phyloP scores from a whole-genome alignment of 2,888 invertebrate genomes.

The Hirtodrosophila alboralis region DNA sequence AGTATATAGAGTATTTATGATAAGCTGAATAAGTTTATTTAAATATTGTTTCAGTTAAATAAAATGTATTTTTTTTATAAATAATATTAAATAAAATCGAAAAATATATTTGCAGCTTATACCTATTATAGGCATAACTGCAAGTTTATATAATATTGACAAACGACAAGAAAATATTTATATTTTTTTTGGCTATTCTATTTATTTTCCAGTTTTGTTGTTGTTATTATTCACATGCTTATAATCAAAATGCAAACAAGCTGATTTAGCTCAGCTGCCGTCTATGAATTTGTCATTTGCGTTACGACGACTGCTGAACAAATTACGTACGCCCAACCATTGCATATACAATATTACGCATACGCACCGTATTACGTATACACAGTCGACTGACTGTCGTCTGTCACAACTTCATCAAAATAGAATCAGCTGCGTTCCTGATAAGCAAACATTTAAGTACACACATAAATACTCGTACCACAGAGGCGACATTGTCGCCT shows the following conservation, averaged over 20 bases:
- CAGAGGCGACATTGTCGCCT: conserved; percentile 44
- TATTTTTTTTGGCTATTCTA: no score
- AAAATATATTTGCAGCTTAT: no score
- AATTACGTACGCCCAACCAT: conserved; percentile 31
- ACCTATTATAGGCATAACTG: no score
- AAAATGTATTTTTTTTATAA: no score
- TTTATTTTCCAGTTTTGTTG: conserved; percentile 11
- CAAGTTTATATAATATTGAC: no score
- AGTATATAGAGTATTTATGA: no score
- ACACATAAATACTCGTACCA: conserved; percentile 31
- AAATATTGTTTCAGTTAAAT: no score
- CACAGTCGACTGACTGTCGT: conserved; percentile 15
- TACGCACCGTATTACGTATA: conserved; percentile 50
- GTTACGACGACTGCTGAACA: conserved; percentile 43
- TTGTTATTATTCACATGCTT: conserved; percentile 41
- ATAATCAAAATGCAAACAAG: conserved; percentile 77
- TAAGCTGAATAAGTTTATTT: no score
- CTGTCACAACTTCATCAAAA: conserved; percentile 75
- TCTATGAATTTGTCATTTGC: conserved; percentile 76
- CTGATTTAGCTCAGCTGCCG: conserved; percentile 55
- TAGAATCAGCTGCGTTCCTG: conserved; percentile 77
- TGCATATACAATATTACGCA: conserved; percentile 59
- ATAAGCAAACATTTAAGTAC: conserved; percentile 62
- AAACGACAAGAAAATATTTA: no score
- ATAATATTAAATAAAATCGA: no score